Evolutionary conservation across 1,140 invertebrate genomes (phyloP).

Genomic region (Agrypnia vestita): DNA sequence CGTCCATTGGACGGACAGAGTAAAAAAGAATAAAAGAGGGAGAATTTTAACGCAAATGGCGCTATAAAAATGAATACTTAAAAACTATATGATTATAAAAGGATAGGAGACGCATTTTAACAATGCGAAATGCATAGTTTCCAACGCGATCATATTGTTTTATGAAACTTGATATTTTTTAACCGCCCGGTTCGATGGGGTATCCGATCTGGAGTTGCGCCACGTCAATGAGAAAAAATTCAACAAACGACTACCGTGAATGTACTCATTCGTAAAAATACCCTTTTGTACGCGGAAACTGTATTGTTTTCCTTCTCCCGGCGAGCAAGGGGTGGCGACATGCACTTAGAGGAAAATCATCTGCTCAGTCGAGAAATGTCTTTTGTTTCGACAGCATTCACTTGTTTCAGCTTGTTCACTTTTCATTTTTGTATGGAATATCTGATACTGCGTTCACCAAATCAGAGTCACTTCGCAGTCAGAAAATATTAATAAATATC

Average conservation of each 20-base stretch:
- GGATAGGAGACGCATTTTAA: too few relatives aligned
- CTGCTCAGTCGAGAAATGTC: conserved; percentile 9
- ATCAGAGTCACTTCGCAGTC: too few relatives aligned
- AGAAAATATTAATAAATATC: too few relatives aligned
- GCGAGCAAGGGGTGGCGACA: conserved; percentile 4
- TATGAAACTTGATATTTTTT: too few relatives aligned
- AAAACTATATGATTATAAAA: too few relatives aligned
- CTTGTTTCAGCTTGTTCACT: background rate
- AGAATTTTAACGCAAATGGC: too few relatives aligned
- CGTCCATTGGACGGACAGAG: too few relatives aligned
- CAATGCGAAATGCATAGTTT: too few relatives aligned
- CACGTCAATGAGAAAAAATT: background rate
- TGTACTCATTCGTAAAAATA: background rate
- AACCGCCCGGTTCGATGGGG: background rate
- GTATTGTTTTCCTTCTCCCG: conserved; percentile 23
- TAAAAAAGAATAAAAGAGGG: too few relatives aligned
- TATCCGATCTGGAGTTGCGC: background rate
- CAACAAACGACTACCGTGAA: too few relatives aligned
- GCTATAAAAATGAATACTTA: too few relatives aligned
- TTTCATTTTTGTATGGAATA: conserved; percentile 26
- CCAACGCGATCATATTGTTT: too few relatives aligned
- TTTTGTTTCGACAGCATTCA: conserved; percentile 4
- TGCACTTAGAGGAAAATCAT: conserved; percentile 41
- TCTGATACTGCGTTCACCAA: background rate
- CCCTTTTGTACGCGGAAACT: background rate